Evolutionary conservation across 2,113 vertebrate species (phyloP).

Genomic region (Benitochromis conjunctus): DNA sequence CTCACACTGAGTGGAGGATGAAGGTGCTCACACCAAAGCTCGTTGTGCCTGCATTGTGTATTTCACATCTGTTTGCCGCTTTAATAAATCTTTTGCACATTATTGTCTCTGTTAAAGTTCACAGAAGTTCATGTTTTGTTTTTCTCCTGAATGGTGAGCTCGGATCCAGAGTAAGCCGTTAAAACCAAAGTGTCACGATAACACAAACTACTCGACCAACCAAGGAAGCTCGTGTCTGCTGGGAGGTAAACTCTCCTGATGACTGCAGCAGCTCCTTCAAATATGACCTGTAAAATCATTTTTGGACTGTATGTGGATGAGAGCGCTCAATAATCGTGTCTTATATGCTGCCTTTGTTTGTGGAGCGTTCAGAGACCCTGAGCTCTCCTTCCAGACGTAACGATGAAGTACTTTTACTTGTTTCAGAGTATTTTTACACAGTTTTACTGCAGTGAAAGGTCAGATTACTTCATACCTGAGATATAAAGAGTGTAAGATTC

Average conservation of each 20-base stretch:
- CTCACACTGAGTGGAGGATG: not conserved
- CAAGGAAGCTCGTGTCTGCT: not conserved
- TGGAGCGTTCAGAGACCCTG: not conserved
- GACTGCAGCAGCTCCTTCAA: no score
- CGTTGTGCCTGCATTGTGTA: not conserved
- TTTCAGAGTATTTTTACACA: not conserved
- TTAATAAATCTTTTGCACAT: not conserved
- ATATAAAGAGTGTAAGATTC: not conserved
- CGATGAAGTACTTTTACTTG: not conserved
- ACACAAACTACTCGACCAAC: fast-evolving
- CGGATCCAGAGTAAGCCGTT: not conserved
- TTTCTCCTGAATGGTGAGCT: no score
- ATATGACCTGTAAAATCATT: not conserved
- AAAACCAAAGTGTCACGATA: not conserved
- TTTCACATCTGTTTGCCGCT: not conserved
- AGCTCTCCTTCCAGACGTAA: not conserved
- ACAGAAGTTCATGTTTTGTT: not conserved
- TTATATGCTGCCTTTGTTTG: not conserved
- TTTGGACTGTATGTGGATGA: not conserved
- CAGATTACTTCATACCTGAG: not conserved
- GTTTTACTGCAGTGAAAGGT: not conserved
- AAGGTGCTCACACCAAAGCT: not conserved
- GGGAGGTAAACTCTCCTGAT: not conserved
- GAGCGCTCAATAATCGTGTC: fast-evolving
- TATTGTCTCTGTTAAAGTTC: not conserved